Base-by-base conservation (phyloP, 1,140 invertebrate species). In the Euura saliciscinereae region DNA sequence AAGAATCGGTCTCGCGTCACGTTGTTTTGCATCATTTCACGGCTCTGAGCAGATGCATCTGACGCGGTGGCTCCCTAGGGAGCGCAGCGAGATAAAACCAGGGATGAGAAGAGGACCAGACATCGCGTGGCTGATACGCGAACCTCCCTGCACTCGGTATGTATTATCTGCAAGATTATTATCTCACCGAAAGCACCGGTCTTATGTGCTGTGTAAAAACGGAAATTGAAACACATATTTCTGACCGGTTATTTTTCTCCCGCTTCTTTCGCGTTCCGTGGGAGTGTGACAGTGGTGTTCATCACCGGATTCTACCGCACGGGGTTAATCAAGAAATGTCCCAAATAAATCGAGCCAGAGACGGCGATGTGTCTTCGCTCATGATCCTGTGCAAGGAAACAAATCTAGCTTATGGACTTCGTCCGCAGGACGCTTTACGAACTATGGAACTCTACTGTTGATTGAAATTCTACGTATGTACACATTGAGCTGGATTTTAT, bases 181-280 rank as follows among this genome's bases (percentile, higher is more conserved):
- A 59, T 59, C 3, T 59, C 51, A 11, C 51, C 28, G 28, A 28
- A 28, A 28, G 28, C 28, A 28, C 28, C 28, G 28, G 0, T 28
- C 28, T 28, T 28, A 28, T 28, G 51, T n/a, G 51, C 3, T 5
- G 51, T 59, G 3, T 6, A n/a, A 6, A n/a, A 59, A 59, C 8
- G 51, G 13, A 59, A 6, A 59, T 59, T 59, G 51, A 59, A 59
- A 59, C 51, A 59, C 51, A 59, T 59, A 59, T 59, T 59, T 59
- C 13, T 6, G 51, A 6, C 8, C 51, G 28, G 28, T n/a, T 59
- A n/a, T 59, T 59, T 59, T 59, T n/a, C 51, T 59, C 51, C 8
- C 13, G 10, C n/a, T 51, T 59, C 51, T 59, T 59, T 59, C 3
- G 0, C 51, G 28, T 28, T 28, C 28, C 28, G 28, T 28, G 28